Conservation (phyloP, 2,113 vertebrate species). For the Ptychochromis oligacanthus region DNA sequence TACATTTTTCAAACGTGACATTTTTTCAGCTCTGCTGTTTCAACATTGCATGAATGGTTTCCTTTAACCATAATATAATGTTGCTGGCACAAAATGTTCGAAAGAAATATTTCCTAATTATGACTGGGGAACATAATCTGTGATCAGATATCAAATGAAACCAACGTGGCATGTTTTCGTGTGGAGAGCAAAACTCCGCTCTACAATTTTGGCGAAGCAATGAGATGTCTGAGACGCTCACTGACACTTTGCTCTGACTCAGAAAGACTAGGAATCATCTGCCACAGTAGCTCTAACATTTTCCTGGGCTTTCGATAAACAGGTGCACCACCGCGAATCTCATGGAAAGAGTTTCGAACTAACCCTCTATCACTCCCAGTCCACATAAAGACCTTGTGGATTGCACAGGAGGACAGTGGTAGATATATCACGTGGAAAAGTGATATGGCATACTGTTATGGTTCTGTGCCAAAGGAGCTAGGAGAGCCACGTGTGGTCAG, state of each 20-base stretch:
- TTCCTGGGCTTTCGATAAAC: constrained; percentile 61
- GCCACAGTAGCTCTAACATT: constrained; percentile 51
- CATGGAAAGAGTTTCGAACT: constrained; percentile 47
- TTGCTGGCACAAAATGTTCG: constrained; percentile 49
- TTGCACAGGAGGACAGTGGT: constrained; percentile 32
- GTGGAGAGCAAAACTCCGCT: constrained; percentile 63
- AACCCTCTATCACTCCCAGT: constrained; percentile 58
- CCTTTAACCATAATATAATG: constrained; percentile 67
- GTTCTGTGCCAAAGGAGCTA: constrained; percentile 58
- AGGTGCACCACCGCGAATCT: constrained; percentile 69
- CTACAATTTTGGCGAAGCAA: constrained; percentile 72
- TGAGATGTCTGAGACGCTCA: constrained; percentile 65
- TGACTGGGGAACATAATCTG: constrained; percentile 71
- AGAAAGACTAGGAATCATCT: constrained; percentile 51
- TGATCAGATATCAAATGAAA: constrained; percentile 76
- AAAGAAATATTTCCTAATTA: constrained; percentile 74
- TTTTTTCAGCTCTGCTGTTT: constrained; percentile 39
- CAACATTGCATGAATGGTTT: constrained; percentile 63
- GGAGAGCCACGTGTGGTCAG: constrained; percentile 66
- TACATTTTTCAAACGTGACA: constrained; percentile 60
- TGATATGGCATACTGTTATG: constrained; percentile 19
- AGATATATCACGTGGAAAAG: constrained; percentile 50
- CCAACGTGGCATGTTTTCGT: constrained; percentile 68
- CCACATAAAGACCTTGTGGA: constrained; percentile 62
- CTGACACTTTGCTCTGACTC: constrained; percentile 56